Conservation (phyloP, 2,797 vertebrate species). For the Todus mexicanus region DNA sequence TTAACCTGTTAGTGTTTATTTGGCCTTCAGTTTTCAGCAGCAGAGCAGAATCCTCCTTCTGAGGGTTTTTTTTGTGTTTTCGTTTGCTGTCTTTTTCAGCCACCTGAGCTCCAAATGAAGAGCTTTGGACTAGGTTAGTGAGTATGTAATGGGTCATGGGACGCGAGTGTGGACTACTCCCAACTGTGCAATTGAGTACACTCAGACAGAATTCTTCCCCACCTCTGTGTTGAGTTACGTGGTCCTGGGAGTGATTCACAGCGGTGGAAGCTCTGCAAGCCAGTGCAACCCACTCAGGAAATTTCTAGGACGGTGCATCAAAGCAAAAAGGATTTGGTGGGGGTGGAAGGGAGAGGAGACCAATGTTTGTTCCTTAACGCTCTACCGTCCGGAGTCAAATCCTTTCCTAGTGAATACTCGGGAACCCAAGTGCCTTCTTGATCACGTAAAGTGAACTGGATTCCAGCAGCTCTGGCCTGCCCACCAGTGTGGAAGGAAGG, state of each 20-base stretch:
- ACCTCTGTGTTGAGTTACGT: neutral
- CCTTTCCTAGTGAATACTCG: neutral
- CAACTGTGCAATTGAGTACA: neutral
- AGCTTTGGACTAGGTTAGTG: neutral
- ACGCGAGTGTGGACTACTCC: neutral
- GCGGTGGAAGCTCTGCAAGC: neutral
- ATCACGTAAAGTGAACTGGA: neutral
- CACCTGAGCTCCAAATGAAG: neutral
- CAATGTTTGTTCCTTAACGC: neutral
- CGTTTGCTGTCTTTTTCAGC: neutral
- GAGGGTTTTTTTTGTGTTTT: neutral
- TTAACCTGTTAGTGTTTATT: neutral
- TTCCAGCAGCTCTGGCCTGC: neutral
- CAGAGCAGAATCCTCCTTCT: neutral
- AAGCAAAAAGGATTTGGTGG: slow-evolving; percentile 22
- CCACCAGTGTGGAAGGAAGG: neutral
- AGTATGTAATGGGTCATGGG: neutral
- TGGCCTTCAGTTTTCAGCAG: neutral
- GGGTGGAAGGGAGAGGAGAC: neutral
- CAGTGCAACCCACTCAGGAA: neutral
- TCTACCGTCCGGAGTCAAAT: neutral
- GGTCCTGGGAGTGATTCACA: slow-evolving; percentile 1
- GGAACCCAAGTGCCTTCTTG: neutral
- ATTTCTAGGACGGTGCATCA: slow-evolving; percentile 9
- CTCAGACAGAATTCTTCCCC: neutral